Evolutionary conservation across 2,113 vertebrate genomes (phyloP).

Genomic region (Isichthys henryi): DNA sequence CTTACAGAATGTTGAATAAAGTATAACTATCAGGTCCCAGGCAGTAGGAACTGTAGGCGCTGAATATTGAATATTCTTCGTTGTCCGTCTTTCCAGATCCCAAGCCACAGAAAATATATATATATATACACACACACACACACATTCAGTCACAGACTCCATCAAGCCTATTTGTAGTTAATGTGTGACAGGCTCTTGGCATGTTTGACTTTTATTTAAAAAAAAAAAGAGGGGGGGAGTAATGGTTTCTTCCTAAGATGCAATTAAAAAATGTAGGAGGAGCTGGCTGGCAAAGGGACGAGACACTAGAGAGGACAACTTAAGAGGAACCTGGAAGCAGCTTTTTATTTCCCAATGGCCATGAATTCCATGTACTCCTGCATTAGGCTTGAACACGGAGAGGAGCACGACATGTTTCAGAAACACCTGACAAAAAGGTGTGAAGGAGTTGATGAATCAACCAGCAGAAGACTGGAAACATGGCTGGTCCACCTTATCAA

Average conservation of each 20-base stretch:
- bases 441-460: background rate
- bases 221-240: background rate
- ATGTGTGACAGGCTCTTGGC: background rate
- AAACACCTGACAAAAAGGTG: background rate
- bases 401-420: background rate
- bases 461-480: background rate
- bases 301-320: background rate
- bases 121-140: background rate
- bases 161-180: background rate
- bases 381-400: background rate
- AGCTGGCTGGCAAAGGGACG: background rate
- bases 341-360: background rate
- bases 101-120: background rate
- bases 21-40: background rate
- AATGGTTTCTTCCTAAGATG: background rate
- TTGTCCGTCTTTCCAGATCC: background rate
- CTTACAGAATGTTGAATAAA: background rate
- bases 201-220: background rate
- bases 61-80: background rate
- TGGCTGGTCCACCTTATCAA: background rate
- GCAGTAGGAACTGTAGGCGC: background rate
- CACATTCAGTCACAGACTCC: background rate
- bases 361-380: background rate
- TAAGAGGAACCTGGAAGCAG: background rate
- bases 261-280: constrained; percentile 16